Evolutionary conservation across 2,888 invertebrate genomes (phyloP).

Genomic region (Orthonevra nobilis): DNA sequence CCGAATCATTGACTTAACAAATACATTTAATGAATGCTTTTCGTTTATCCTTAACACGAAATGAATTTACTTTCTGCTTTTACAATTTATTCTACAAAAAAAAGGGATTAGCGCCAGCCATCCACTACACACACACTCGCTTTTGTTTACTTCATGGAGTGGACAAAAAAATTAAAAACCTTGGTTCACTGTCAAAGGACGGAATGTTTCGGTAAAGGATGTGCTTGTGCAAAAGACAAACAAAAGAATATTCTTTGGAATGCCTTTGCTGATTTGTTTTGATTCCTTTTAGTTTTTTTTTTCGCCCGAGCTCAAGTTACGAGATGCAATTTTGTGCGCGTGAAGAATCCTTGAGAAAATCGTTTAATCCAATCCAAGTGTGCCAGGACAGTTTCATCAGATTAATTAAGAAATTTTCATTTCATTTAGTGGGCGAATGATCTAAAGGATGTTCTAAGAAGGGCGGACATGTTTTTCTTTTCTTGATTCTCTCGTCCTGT

Average conservation of each 20-base stretch:
- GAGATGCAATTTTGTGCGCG: slow-evolving; percentile 54
- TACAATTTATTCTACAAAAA: slow-evolving; percentile 26
- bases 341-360: slow-evolving; percentile 53
- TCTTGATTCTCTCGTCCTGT: slow-evolving; percentile 8
- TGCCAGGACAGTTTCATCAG: slow-evolving; percentile 58
- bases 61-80: slow-evolving; percentile 43
- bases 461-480: slow-evolving; percentile 18
- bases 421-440: slow-evolving; percentile 47
- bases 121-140: background rate
- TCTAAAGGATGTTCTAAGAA: slow-evolving; percentile 22
- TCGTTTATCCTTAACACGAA: slow-evolving; percentile 31
- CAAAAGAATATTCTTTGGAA: slow-evolving; percentile 23
- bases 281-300: background rate
- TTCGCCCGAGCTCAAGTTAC: background rate
- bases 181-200: slow-evolving; percentile 34
- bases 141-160: background rate
- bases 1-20: slow-evolving; percentile 56
- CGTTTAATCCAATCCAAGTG: slow-evolving; percentile 55
- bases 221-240: slow-evolving; percentile 42
- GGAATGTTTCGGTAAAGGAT: slow-evolving; percentile 30
- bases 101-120: slow-evolving; percentile 14
- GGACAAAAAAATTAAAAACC: slow-evolving; percentile 29
- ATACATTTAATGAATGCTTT: slow-evolving; percentile 48
- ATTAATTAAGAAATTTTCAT: slow-evolving; percentile 70
- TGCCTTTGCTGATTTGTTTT: slow-evolving; percentile 9